A percentile compares a stretch with the other conserved stretches of the same genome.
phyloP scores from a whole-genome alignment of 2,113 vertebrate species.

The Bos indicus region DNA sequence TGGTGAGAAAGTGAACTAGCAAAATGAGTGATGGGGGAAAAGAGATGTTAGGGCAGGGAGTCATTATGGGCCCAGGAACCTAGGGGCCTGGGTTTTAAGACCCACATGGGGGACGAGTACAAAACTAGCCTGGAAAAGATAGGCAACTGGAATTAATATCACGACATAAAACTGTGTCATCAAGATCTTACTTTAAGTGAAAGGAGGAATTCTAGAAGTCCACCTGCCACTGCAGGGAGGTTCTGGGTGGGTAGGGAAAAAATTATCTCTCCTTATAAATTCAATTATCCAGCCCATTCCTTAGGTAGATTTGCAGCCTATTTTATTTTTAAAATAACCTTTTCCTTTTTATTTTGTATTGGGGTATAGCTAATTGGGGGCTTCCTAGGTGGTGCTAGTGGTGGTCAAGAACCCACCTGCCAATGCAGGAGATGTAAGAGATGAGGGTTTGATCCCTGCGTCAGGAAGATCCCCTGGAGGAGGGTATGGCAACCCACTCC shows the following conservation, averaged over 20 bases:
- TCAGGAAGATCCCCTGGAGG: not conserved
- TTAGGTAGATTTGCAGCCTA: not conserved
- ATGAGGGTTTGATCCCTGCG: not conserved
- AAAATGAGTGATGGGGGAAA: not conserved
- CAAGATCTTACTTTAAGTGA: not conserved
- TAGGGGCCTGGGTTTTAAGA: not conserved
- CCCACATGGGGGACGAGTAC: not conserved
- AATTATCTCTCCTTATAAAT: not conserved
- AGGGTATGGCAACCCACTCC: not conserved
- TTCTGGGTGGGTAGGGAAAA: not conserved
- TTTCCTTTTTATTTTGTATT: not conserved
- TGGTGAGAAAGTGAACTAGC: not conserved
- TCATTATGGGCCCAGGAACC: not conserved
- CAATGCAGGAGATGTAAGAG: not conserved
- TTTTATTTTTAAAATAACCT: not conserved
- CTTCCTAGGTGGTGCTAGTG: not conserved
- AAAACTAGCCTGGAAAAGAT: not conserved
- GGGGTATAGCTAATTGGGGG: not conserved
- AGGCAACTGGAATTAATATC: not conserved
- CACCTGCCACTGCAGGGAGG: not conserved
- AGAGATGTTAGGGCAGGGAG: not conserved
- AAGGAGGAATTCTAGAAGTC: not conserved
- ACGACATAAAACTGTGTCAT: not conserved
- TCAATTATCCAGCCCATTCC: not conserved
- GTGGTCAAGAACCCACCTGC: not conserved